Base-by-base conservation (phyloP, 1,140 invertebrate genomes). In the Brachionus rotundiformis region DNA sequence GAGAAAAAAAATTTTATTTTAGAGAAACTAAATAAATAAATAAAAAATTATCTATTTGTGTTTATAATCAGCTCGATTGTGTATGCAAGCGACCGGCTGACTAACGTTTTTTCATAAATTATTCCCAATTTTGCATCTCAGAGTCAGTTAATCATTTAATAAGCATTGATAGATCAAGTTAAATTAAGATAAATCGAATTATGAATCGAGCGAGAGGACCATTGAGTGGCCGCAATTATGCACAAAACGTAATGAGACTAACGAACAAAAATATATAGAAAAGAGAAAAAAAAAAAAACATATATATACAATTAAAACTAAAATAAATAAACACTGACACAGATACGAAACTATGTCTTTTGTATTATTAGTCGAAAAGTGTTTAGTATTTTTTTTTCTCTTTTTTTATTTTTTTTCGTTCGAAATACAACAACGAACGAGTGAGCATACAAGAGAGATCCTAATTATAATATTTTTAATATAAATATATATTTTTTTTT, bases 391-490 rank as follows among this genome's bases (percentile, higher is more conserved):
- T n/a, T n/a, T 19, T 41, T 19, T 41, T 41, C 39, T 41, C 39
- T 3, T 41, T 41, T 25, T 39, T 65, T 31, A n/a, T n/a, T 65
- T 61, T 61, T 61, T 23, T 61, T 61, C 31, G 8, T 71, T 25
- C 33, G 10, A 73, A 73, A 73, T 29, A 73, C n/a, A 41, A 73
- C 33, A 63, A 63, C 29, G 31, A 68, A 10, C 27, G 27, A 68
- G 31, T 2, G 31, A 61, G 6, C 16, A 61, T 23, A 61, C 25
- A 23, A 23, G 54, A 61, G 61, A 65, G 61, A 73, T 73, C 68
- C 68, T 73, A 73, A 73, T 73, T 73, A 73, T 73, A 39, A 73
- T 73, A 25, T 73, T 68, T 68, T 16, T 33, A n/a, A n/a, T n/a
- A n/a, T n/a, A n/a, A n/a, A n/a, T n/a, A n/a, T n/a, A n/a, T n/a